A percentile compares a stretch with the other conserved stretches of the same genome.
These are phyloP conservation scores for Zeus faber DNA, from an alignment of 2,113 vertebrate species.

Conservation along the genomic window DNA sequence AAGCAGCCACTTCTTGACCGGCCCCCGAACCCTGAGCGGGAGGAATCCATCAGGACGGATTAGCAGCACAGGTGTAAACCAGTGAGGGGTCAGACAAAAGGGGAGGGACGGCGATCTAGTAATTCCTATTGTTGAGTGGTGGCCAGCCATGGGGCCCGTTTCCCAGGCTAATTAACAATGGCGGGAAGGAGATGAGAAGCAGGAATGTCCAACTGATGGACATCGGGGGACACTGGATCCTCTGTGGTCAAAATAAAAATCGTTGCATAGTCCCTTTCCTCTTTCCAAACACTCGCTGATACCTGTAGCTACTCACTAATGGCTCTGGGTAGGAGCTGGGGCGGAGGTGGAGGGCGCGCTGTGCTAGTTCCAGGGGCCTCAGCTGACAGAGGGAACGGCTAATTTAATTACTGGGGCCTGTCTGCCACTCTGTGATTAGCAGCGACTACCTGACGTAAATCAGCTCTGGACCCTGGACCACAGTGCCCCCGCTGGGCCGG, in stretches of 20 bases:
- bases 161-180: constrained; percentile 62
- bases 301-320: no score
- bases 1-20: constrained; percentile 34
- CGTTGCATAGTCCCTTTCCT: constrained; percentile 12
- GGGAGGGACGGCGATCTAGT: constrained; percentile 42
- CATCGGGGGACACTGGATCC: constrained; percentile 11
- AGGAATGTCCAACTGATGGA: constrained; percentile 25
- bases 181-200: constrained; percentile 36
- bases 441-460: constrained; percentile 43
- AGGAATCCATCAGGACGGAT: constrained; percentile 45
- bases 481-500: constrained; percentile 31
- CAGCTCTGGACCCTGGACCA: constrained; percentile 27
- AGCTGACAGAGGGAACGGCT: constrained; percentile 56
- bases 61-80: constrained; percentile 44
- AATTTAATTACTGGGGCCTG: constrained; percentile 53
- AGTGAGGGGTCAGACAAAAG: constrained; percentile 39
- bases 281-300: constrained; percentile 27
- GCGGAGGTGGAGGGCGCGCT: no score
- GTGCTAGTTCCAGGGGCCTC: constrained; percentile 42
- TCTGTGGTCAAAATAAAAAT: constrained; percentile 15
- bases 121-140: constrained; percentile 61
- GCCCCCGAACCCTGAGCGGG: constrained; percentile 22
- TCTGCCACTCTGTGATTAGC: constrained; percentile 44
- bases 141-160: constrained; percentile 58
- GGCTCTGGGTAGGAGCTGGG: constrained; percentile 24